These are phyloP conservation scores for Semaprochilodus insignis DNA, from an alignment of 2,797 vertebrate species.

Conservation along the genomic window DNA sequence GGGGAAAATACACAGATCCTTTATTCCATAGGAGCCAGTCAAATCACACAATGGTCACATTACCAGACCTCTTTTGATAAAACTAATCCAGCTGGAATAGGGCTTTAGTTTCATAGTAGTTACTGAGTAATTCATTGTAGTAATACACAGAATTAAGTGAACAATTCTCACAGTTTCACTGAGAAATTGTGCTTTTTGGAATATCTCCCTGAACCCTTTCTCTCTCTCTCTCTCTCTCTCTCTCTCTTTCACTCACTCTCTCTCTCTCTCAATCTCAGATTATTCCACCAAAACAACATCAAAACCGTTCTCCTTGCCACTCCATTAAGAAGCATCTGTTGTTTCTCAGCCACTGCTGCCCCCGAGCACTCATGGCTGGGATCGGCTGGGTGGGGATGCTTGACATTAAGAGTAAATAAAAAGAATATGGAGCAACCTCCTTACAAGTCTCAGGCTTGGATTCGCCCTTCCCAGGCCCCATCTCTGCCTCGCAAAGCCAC, in stretches of 20 bases:
- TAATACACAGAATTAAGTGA: not conserved
- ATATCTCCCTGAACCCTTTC: not conserved
- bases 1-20: no score
- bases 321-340: conserved; percentile 73
- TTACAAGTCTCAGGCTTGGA: conserved; percentile 63
- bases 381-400: conserved; percentile 67
- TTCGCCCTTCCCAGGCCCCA: conserved; percentile 68
- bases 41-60: no score
- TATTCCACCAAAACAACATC: conserved; percentile 55
- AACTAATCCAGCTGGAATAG: no score
- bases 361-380: conserved; percentile 61
- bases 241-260: conserved; percentile 32
- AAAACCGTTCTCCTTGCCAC: conserved; percentile 37
- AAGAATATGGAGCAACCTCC: conserved; percentile 58
- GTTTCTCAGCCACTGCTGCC: conserved; percentile 69
- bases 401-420: conserved; percentile 63
- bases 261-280: conserved; percentile 31
- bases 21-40: no score
- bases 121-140: not conserved
- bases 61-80: no score
- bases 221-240: conserved; percentile 22
- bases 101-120: not conserved
- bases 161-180: not conserved
- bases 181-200: not conserved
- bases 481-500: conserved; percentile 48